Conservation (phyloP, 2,888 invertebrate species). For the Troides helena region DNA sequence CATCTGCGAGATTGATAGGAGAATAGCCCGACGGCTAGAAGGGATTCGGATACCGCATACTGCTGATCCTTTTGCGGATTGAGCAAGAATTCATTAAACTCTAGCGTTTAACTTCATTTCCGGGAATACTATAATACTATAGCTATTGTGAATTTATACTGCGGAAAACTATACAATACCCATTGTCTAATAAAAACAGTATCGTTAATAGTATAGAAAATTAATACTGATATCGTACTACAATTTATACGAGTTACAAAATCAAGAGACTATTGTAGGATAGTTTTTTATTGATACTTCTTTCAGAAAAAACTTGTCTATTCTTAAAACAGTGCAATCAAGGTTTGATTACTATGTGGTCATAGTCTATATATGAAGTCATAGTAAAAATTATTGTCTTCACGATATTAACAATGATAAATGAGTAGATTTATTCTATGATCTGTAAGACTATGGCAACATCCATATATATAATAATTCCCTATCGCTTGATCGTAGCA, state of each 20-base stretch:
- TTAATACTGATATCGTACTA: no score
- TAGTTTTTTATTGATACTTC: no score
- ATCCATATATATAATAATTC: conserved; percentile 51
- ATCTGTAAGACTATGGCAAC: neutral
- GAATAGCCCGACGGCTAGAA: conserved; percentile 72
- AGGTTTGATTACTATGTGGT: no score
- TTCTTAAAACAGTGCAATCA: no score
- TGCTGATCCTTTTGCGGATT: conserved; percentile 52
- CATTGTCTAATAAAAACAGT: neutral
- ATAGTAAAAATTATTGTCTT: neutral
- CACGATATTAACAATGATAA: neutral
- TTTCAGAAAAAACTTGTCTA: no score
- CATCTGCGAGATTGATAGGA: conserved; percentile 79
- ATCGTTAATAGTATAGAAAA: no score
- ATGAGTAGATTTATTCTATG: neutral
- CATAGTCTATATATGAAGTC: no score
- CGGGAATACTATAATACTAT: neutral
- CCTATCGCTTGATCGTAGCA: conserved; percentile 69
- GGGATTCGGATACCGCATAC: conserved; percentile 61
- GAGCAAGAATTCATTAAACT: conserved; percentile 22
- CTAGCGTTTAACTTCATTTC: conserved; percentile 9
- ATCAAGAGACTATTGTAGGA: no score
- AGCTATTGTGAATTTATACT: neutral
- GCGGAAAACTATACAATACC: neutral
- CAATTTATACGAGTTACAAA: no score